A percentile compares a stretch with the other conserved stretches of the same genome.
Conservation (phyloP, 2,888 invertebrate genomes). For the Rhamphomyia laevipes region DNA sequence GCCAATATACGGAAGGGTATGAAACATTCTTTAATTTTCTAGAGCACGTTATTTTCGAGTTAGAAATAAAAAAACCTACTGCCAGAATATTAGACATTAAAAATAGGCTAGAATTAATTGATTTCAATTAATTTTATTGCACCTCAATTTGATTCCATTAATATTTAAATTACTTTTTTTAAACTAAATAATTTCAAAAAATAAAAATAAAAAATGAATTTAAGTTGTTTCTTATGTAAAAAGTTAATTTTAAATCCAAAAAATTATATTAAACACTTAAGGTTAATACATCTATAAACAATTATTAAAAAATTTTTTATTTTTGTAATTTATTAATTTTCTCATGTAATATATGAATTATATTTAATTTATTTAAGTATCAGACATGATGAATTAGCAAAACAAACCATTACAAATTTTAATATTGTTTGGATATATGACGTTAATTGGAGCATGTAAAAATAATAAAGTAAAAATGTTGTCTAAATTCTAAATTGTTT, state of each 20-base stretch:
- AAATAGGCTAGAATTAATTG: neutral
- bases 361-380: too few relatives aligned
- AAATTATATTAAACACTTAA: neutral
- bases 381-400: too few relatives aligned
- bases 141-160: neutral
- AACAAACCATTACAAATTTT: too few relatives aligned
- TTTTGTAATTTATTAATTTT: too few relatives aligned
- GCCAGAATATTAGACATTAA: neutral
- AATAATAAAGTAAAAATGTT: too few relatives aligned
- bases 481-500: too few relatives aligned
- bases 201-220: neutral
- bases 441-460: too few relatives aligned
- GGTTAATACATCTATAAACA: too few relatives aligned
- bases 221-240: neutral
- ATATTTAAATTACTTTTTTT: neutral
- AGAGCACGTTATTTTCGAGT: neutral
- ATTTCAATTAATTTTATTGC: neutral
- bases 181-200: neutral
- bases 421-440: too few relatives aligned
- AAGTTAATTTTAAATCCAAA: neutral
- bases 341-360: too few relatives aligned
- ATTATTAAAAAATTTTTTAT: too few relatives aligned
- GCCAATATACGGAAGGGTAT: neutral
- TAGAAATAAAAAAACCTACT: neutral
- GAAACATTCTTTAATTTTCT: neutral